phyloP scores from a whole-genome alignment of 1,140 invertebrate genomes.

The Mylabris phalerata region DNA sequence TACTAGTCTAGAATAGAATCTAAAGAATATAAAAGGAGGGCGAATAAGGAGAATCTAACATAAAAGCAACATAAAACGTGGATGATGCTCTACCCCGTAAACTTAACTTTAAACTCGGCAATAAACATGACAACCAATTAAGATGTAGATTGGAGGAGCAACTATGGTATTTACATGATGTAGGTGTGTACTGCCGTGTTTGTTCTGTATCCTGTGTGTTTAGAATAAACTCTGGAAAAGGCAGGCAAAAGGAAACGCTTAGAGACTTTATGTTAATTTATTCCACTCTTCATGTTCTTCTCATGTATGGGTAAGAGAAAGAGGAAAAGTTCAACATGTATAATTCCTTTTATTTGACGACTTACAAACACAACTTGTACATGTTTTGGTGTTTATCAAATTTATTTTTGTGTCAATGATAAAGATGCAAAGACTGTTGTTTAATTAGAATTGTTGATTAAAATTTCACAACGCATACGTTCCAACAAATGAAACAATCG shows the following conservation, averaged over 20 bases:
- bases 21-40: neutral
- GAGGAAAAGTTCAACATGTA: slow-evolving; percentile 1
- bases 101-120: slow-evolving; percentile 35
- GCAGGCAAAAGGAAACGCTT: slow-evolving; percentile 26
- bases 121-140: slow-evolving; percentile 44
- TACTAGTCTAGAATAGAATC: too few relatives aligned
- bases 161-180: slow-evolving; percentile 35
- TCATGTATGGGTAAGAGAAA: too few relatives aligned
- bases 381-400: slow-evolving; percentile 31
- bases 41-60: slow-evolving; percentile 3
- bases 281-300: slow-evolving; percentile 33
- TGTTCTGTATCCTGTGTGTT: slow-evolving; percentile 36
- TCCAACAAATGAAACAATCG: neutral
- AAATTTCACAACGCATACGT: neutral
- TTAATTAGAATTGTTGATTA: neutral
- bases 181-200: slow-evolving; percentile 36
- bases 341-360: slow-evolving; percentile 19
- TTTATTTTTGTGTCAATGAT: neutral
- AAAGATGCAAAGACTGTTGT: neutral
- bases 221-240: slow-evolving; percentile 36
- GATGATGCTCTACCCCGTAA: slow-evolving; percentile 16
- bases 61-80: slow-evolving; percentile 32
- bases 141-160: slow-evolving; percentile 40
- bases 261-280: slow-evolving; percentile 40
- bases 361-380: slow-evolving; percentile 24